Conservation (phyloP, 2,888 invertebrate genomes). For the Lucinisca nassula region DNA sequence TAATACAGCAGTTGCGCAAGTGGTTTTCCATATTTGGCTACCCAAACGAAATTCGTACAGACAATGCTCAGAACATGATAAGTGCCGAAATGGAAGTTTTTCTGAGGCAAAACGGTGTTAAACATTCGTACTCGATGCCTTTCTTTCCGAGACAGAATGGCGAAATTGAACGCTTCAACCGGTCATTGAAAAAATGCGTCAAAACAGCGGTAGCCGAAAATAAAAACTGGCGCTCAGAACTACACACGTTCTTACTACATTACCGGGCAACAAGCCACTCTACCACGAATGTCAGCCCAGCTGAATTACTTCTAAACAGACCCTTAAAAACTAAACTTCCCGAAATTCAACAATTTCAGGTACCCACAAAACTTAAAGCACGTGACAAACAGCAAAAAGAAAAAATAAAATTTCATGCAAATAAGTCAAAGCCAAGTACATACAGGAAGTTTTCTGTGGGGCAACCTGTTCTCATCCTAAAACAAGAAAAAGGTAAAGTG, state of each 20-base stretch:
- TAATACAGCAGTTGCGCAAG: conserved; percentile 25
- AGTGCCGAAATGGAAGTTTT: conserved; percentile 34
- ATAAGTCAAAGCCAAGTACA: background rate
- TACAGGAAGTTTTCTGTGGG: conserved; percentile 11
- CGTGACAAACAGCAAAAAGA: background rate
- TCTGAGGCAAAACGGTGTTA: conserved; percentile 30
- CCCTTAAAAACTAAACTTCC: conserved; percentile 21
- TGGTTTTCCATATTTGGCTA: conserved; percentile 35
- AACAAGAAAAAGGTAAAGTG: background rate
- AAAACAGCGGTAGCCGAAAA: conserved; percentile 27
- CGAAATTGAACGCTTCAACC: conserved; percentile 58
- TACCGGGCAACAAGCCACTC: conserved; percentile 27
- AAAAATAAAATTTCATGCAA: conserved; percentile 18
- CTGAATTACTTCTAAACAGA: conserved; percentile 14
- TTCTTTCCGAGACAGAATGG: conserved; percentile 50
- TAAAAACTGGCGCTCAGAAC: conserved; percentile 37
- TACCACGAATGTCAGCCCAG: conserved; percentile 4
- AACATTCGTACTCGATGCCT: conserved; percentile 49
- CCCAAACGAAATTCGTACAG: conserved; percentile 22
- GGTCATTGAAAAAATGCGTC: conserved; percentile 38
- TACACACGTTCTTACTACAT: conserved; percentile 7
- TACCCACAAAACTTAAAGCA: background rate
- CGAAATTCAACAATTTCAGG: background rate
- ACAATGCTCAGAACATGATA: conserved; percentile 55
- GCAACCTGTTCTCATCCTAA: background rate